Evolutionary conservation across 2,797 vertebrate genomes (phyloP).

Genomic region (Trachurus trachurus): DNA sequence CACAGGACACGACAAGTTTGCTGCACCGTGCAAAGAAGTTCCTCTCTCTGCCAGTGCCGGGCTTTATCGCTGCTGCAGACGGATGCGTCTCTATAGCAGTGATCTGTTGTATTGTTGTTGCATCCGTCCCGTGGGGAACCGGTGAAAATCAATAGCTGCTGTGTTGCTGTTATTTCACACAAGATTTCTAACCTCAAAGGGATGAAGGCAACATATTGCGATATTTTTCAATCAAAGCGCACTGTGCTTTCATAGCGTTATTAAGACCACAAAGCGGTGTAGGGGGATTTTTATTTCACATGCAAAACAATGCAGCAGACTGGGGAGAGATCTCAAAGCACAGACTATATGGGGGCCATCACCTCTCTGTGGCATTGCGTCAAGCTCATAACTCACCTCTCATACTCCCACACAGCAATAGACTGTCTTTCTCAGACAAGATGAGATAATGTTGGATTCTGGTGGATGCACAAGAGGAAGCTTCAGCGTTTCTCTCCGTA

Average conservation of each 20-base stretch:
- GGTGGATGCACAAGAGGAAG: constrained; percentile 48
- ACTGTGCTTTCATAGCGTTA: not conserved
- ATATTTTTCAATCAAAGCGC: constrained; percentile 23
- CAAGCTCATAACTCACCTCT: constrained; percentile 53
- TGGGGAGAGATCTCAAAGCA: constrained; percentile 51
- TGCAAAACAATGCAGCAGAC: constrained; percentile 61
- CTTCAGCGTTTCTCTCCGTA: constrained; percentile 53
- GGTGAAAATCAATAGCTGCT: constrained; percentile 29
- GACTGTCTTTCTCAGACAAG: constrained; percentile 17
- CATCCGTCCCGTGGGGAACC: constrained; percentile 14
- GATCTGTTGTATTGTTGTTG: not conserved
- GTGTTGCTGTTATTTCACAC: constrained; percentile 20
- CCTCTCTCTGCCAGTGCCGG: not conserved
- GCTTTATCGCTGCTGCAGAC: constrained; percentile 14
- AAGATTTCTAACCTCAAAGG: constrained; percentile 5
- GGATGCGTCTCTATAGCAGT: not conserved
- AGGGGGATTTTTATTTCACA: constrained; percentile 39
- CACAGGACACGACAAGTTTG: constrained; percentile 11
- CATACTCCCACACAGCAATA: constrained; percentile 44
- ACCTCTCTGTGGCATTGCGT: constrained; percentile 48
- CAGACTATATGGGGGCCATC: constrained; percentile 40
- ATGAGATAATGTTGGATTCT: constrained; percentile 56
- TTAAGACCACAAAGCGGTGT: constrained; percentile 7
- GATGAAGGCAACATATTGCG: not conserved
- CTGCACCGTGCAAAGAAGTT: constrained; percentile 3